phyloP scores from a whole-genome alignment of 2,797 vertebrate genomes.

The Mormyrus proboscirostris region DNA sequence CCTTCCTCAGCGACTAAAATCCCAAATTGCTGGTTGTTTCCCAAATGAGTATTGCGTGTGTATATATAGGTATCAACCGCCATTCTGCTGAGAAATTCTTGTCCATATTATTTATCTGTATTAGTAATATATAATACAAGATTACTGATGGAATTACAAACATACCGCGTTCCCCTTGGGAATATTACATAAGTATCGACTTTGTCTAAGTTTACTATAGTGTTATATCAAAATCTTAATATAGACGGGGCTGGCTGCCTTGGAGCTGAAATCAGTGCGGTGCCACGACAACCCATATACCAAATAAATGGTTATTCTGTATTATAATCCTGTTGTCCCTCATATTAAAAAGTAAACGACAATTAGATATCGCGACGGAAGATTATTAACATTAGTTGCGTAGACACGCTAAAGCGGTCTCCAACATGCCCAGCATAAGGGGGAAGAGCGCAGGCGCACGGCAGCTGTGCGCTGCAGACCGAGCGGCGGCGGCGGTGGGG shows the following conservation, averaged over 20 bases:
- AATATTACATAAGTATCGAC: background rate
- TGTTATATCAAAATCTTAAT: background rate
- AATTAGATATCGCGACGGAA: background rate
- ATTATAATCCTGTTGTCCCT: background rate
- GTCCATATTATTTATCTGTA: background rate
- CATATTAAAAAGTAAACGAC: background rate
- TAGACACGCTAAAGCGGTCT: background rate
- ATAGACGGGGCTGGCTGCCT: background rate
- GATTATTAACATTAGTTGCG: background rate
- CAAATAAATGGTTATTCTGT: background rate
- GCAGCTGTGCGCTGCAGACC: conserved; percentile 49
- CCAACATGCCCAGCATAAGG: background rate
- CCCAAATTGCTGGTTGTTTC: background rate
- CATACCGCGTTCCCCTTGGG: background rate
- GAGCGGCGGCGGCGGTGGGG: conserved; percentile 38
- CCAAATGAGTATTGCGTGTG: background rate
- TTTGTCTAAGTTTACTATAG: background rate
- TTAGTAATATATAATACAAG: background rate
- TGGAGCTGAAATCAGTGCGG: background rate
- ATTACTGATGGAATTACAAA: background rate
- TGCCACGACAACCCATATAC: background rate
- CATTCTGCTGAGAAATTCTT: background rate
- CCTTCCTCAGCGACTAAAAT: background rate
- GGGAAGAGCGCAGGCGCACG: conserved; percentile 55
- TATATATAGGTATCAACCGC: background rate